These are phyloP conservation scores for Chrysocyon brachyurus DNA, from an alignment of 2,797 vertebrate genomes.

Conservation along the genomic window DNA sequence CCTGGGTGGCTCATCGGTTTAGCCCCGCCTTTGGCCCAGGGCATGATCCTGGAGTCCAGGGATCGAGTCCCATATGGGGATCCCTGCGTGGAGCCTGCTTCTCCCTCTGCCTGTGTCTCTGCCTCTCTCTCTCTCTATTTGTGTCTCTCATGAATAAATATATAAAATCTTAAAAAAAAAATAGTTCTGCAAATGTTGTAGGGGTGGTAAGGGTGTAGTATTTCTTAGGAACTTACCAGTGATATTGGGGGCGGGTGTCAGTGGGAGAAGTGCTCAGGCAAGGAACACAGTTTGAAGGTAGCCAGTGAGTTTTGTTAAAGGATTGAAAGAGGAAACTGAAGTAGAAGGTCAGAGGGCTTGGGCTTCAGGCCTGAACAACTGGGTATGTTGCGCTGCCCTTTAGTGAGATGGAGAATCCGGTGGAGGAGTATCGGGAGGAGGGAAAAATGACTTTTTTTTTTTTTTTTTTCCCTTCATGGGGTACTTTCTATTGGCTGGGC, in stretches of 20 bases:
- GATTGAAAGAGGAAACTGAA: neutral
- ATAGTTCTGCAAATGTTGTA: neutral
- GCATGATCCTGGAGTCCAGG: too few species aligned
- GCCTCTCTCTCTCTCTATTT: neutral
- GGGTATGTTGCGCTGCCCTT: neutral
- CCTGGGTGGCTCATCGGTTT: too few species aligned
- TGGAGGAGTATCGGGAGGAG: too few species aligned
- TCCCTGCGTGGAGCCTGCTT: too few species aligned
- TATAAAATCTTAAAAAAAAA: neutral
- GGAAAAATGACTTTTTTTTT: neutral
- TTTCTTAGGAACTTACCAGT: neutral
- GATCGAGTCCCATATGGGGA: too few species aligned
- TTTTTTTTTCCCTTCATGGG: neutral
- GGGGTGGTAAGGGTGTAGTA: neutral
- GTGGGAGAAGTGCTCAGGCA: neutral
- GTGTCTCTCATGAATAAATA: too few species aligned
- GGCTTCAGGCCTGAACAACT: neutral
- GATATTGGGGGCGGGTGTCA: neutral
- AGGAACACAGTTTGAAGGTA: neutral
- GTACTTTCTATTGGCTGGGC: neutral
- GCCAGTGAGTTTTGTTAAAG: neutral
- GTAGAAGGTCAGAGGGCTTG: neutral
- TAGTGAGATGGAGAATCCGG: neutral
- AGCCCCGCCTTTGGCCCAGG: too few species aligned
- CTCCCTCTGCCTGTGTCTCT: too few species aligned